Conservation (phyloP, 1,140 invertebrate genomes). For the Dendroctonus ponderosae region DNA sequence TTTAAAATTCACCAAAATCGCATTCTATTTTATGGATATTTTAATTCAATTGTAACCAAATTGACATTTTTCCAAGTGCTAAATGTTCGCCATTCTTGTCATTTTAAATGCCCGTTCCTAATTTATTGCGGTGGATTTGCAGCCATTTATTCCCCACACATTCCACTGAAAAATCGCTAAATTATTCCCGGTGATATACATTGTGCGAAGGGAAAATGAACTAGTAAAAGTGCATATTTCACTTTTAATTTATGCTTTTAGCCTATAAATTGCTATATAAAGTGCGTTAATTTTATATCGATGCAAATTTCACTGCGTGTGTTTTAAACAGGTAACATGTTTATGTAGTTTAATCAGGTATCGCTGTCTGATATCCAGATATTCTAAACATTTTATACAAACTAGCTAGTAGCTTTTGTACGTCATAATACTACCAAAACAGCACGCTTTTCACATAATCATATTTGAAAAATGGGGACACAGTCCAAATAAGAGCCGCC, state of each 20-base stretch:
- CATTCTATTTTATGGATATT: too few species aligned
- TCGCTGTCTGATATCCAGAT: too few species aligned
- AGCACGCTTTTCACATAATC: too few species aligned
- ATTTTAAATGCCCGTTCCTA: background rate
- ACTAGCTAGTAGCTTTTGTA: too few species aligned
- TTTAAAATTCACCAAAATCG: too few species aligned
- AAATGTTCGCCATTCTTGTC: too few species aligned
- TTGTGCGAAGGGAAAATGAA: slow-evolving; percentile 18
- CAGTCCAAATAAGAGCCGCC: too few species aligned
- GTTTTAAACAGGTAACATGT: slow-evolving; percentile 1
- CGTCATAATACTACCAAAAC: too few species aligned
- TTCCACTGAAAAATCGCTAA: slow-evolving; percentile 20
- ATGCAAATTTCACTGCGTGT: slow-evolving; percentile 16
- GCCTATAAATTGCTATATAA: slow-evolving; percentile 10
- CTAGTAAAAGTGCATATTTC: slow-evolving; percentile 20
- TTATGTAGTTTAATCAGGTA: slow-evolving; percentile 1
- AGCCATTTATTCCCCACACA: slow-evolving; percentile 6
- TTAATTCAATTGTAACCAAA: too few species aligned
- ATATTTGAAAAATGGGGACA: too few species aligned
- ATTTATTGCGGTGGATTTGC: slow-evolving; percentile 13
- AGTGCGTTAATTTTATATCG: slow-evolving; percentile 20
- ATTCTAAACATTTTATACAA: too few species aligned
- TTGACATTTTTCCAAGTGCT: too few species aligned
- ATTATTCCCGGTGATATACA: slow-evolving; percentile 13
- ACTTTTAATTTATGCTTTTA: slow-evolving; percentile 21